Base-by-base conservation (phyloP, 2,113 vertebrate genomes). In the Morone chrysops region DNA sequence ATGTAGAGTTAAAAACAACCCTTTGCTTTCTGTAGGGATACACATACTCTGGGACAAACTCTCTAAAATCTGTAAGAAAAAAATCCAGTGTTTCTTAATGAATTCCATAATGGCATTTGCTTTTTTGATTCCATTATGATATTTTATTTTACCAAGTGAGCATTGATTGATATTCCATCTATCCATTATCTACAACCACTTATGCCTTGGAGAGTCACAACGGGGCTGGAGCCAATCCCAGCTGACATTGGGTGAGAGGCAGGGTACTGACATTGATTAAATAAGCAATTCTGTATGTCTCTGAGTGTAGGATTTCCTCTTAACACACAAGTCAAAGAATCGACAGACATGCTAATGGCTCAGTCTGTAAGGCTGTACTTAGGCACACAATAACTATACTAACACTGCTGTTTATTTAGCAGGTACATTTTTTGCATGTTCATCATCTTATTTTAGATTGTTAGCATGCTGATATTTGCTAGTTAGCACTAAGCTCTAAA, bases 1-100 rank as follows among this genome's bases (percentile, higher is more conserved):
- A 20, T 38, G 51, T 17, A 31, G 12, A 83, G 57, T 43, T 66
- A 13, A 63, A 82, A 70, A 70, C 45, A 2, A 68, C 56, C 31
- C 25, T 67, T 50, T 73, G 73, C 50, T 65, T 41, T 62, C 16
- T 75, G 45, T 66, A 17, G 53, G 31, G 56, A 82, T 71, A 40
- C 47, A 60, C 17, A 43, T 10, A 11, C 25, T 41, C 57, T 45
- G 17, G 20, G 14, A 72, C 31, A 31, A 38, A 65, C 17, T 67
- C 17, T 14, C 4, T 25, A 2, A 50, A 54, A 51, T 57, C 1
- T 38, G 43, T 50, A 14, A 53, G 31, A 0, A 51, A 20, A 18
- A 17, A 4, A 14, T 14, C 2, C 8, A 2, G 31, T 31, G 31
- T 31, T 56, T 70, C 16, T 61, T 43, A 41, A 43, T 31, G 16